phyloP scores from a whole-genome alignment of 2,113 vertebrate species.

The Apodemus speciosus region DNA sequence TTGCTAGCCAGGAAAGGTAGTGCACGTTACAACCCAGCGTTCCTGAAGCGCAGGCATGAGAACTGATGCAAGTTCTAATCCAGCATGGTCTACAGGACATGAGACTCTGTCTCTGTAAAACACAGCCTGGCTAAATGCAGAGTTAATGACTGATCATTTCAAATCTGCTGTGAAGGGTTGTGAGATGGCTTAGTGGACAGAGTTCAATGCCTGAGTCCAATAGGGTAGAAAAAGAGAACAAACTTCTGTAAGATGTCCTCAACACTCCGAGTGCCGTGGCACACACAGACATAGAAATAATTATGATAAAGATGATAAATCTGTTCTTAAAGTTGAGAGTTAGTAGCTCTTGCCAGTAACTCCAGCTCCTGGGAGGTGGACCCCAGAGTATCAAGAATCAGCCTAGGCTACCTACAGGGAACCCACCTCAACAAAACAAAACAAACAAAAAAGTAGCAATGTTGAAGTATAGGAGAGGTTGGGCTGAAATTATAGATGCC shows the following conservation, averaged over 20 bases:
- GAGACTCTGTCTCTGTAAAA: neutral
- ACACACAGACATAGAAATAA: neutral
- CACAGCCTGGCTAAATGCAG: neutral
- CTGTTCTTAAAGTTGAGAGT: neutral
- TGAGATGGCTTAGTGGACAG: neutral
- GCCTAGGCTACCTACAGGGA: neutral
- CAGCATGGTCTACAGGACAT: neutral
- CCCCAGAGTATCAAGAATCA: neutral
- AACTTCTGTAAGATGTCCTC: neutral
- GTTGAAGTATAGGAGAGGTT: neutral
- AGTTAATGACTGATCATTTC: neutral
- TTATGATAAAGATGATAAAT: neutral
- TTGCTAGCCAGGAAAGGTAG: neutral
- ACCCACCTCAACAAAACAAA: neutral
- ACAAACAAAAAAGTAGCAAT: neutral
- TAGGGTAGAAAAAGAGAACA: no score
- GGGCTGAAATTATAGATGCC: neutral
- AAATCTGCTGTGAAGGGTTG: neutral
- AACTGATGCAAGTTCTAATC: neutral
- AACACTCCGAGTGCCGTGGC: neutral
- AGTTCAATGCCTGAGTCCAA: neutral
- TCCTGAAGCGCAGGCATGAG: neutral
- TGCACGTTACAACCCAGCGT: neutral
- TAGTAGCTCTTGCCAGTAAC: neutral
- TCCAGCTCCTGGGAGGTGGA: neutral